Conservation (phyloP, 2,113 vertebrate genomes). For the Poeciliopsis occidentalis region DNA sequence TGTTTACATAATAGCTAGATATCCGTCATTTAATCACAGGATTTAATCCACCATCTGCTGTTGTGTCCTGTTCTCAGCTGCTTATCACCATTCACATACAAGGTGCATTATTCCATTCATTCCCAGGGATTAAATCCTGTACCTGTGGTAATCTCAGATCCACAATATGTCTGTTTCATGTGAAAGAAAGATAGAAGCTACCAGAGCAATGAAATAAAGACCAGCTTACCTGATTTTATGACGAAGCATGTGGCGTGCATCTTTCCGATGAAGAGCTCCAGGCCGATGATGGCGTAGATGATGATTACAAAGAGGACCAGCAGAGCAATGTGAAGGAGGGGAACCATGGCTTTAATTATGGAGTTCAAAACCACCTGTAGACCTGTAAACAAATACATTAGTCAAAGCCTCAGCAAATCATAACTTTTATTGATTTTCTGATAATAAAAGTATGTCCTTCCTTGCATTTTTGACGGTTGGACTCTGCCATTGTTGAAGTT, state of each 20-base stretch:
- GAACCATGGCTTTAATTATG: slow-evolving; percentile 86
- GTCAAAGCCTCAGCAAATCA: not conserved
- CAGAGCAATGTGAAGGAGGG: slow-evolving; percentile 83
- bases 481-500: not conserved
- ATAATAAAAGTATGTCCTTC: not conserved
- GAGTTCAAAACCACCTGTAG: slow-evolving; percentile 85
- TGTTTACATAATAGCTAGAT: slow-evolving; percentile 60
- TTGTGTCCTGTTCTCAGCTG: slow-evolving; percentile 40
- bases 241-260: slow-evolving; percentile 81
- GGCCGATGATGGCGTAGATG: slow-evolving; percentile 84
- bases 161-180: not conserved
- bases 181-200: not conserved
- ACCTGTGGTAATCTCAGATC: slow-evolving; percentile 5
- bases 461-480: not conserved
- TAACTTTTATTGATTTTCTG: too few species aligned
- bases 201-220: not conserved
- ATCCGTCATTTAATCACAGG: slow-evolving; percentile 65
- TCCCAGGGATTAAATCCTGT: slow-evolving; percentile 31
- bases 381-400: slow-evolving; percentile 62
- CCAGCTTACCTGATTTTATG: slow-evolving; percentile 65
- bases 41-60: slow-evolving; percentile 67
- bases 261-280: slow-evolving; percentile 84
- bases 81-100: slow-evolving; percentile 40
- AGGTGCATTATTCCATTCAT: slow-evolving; percentile 50
- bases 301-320: slow-evolving; percentile 85